These are phyloP conservation scores for Coregonus suidteri DNA, from an alignment of 2,797 vertebrate species.

Conservation along the genomic window DNA sequence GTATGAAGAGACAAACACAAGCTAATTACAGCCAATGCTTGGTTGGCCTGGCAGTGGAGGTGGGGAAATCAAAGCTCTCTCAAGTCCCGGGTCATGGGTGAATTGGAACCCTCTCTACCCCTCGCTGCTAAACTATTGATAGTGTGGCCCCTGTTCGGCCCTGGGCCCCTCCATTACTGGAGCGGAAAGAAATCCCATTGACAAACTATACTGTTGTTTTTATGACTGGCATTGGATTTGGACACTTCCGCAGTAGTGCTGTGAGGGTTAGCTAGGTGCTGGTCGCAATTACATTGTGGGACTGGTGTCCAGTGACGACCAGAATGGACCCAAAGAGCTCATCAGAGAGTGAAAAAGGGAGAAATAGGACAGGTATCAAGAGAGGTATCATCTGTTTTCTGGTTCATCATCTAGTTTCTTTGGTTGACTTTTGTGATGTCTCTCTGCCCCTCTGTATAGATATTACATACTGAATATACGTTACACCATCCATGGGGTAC, in stretches of 20 bases:
- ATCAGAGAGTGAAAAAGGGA: background rate
- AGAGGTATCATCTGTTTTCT: too few relatives aligned
- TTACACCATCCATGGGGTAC: too few relatives aligned
- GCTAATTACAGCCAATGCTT: constrained; percentile 57
- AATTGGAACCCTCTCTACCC: constrained; percentile 47
- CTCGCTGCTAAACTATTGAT: constrained; percentile 53
- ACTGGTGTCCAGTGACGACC: background rate
- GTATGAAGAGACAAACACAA: constrained; percentile 33
- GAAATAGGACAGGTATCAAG: background rate
- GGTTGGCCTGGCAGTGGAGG: constrained; percentile 34
- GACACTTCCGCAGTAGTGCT: background rate
- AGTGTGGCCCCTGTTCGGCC: constrained; percentile 43
- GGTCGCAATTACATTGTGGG: background rate
- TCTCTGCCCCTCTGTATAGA: too few relatives aligned
- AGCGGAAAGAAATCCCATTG: constrained; percentile 56
- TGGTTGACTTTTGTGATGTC: too few relatives aligned
- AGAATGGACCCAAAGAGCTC: background rate
- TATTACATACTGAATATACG: too few relatives aligned
- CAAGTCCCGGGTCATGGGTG: constrained; percentile 40
- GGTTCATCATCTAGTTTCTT: too few relatives aligned
- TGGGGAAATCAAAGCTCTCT: constrained; percentile 42
- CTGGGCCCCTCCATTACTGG: constrained; percentile 43
- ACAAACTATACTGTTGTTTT: constrained; percentile 22
- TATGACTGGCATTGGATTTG: background rate
- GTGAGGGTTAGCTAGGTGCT: background rate